These are phyloP conservation scores for Strix uralensis DNA, from an alignment of 2,113 vertebrate species.

Conservation along the genomic window DNA sequence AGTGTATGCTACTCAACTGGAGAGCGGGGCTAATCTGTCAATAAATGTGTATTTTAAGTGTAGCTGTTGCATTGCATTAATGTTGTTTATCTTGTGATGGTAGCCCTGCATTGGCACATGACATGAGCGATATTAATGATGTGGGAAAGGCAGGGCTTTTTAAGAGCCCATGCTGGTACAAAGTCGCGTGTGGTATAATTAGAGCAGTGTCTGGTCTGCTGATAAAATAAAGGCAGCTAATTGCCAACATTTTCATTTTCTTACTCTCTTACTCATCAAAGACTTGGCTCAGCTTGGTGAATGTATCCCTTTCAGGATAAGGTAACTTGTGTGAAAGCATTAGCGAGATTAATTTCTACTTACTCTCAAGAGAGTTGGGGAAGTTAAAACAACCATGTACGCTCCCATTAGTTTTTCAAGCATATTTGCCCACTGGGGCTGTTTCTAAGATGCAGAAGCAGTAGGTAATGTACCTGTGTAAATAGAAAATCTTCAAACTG, in stretches of 20 bases:
- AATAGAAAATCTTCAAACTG: not conserved
- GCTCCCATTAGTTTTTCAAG: not conserved
- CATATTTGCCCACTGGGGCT: not conserved
- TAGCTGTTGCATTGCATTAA: conserved; percentile 20
- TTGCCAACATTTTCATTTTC: not conserved
- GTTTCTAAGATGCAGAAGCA: not conserved
- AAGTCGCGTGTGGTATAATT: not conserved
- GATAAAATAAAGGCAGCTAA: not conserved
- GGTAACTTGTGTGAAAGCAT: not conserved
- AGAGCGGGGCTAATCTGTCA: not conserved
- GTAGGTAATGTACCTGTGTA: not conserved
- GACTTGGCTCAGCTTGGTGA: not conserved
- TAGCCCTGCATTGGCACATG: not conserved
- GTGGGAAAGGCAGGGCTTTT: not conserved
- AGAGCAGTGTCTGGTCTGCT: not conserved
- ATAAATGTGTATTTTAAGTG: conserved; percentile 16
- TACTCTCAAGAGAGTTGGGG: not conserved
- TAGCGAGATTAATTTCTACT: not conserved
- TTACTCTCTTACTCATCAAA: not conserved
- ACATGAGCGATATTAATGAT: not conserved
- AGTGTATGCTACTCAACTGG: not conserved
- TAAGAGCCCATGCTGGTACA: not conserved
- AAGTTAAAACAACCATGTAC: not conserved
- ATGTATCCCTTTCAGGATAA: not conserved
- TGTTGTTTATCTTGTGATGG: not conserved